These are phyloP conservation scores for Rafetus swinhoei DNA, from an alignment of 2,113 vertebrate species.

Conservation along the genomic window DNA sequence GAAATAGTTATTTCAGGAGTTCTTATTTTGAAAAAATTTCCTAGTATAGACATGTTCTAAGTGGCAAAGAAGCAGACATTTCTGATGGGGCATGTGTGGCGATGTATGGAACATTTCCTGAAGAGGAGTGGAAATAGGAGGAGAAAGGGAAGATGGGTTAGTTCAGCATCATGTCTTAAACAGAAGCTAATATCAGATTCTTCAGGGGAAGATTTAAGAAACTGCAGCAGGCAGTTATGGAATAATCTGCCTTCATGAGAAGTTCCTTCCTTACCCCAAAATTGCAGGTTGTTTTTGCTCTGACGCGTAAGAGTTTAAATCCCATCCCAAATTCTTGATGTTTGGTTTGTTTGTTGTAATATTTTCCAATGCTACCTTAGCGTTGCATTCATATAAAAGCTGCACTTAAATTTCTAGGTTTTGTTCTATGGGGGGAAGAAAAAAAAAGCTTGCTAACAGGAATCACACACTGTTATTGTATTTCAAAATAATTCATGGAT, in stretches of 20 bases:
- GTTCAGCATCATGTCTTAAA: neutral
- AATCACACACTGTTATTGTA: neutral
- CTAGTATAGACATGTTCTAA: neutral
- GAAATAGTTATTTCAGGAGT: no score
- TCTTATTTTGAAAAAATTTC: no score
- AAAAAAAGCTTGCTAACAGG: constrained; percentile 15
- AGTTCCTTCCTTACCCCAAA: constrained; percentile 36
- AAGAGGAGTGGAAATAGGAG: constrained; percentile 44
- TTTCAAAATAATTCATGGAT: constrained; percentile 43
- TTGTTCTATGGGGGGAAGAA: neutral
- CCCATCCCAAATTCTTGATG: constrained; percentile 44
- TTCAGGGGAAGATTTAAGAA: constrained; percentile 45
- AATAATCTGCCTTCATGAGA: neutral
- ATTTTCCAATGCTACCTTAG: neutral
- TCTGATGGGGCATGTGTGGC: neutral
- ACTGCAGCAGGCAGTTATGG: neutral
- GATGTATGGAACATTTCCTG: neutral
- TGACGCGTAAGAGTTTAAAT: constrained; percentile 51
- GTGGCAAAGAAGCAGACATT: constrained; percentile 38
- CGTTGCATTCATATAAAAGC: neutral
- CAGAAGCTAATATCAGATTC: constrained; percentile 38
- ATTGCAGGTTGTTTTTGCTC: constrained; percentile 43
- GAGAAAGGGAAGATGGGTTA: constrained; percentile 10
- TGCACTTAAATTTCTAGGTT: constrained; percentile 31
- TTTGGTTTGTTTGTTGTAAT: constrained; percentile 36